A percentile compares a stretch with the other conserved stretches of the same genome.
Conservation (phyloP, 1,140 invertebrate genomes). For the Phymorhynchus buccinoides region DNA sequence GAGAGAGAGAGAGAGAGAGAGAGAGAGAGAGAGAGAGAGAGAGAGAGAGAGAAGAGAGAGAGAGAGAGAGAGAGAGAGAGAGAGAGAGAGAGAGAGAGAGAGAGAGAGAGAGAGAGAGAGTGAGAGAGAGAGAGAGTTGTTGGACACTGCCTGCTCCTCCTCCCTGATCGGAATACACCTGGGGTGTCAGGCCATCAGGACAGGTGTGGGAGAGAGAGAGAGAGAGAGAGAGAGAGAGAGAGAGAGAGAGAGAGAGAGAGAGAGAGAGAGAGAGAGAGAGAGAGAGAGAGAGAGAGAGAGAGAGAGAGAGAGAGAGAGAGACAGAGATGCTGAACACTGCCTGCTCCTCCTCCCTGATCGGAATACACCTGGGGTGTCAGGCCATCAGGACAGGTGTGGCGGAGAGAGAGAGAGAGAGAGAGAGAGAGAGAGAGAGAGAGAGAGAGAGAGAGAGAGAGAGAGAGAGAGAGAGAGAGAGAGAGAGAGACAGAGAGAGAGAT, state of each 20-base stretch:
- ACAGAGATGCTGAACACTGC: constrained; percentile 52
- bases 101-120: too few relatives aligned
- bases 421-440: not conserved
- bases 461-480: not conserved
- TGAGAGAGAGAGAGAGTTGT: not conserved
- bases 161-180: constrained; percentile 53
- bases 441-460: not conserved
- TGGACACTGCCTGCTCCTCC: constrained; percentile 62
- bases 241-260: not conserved
- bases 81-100: too few relatives aligned
- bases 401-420: too few relatives aligned
- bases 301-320: not conserved
- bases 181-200: constrained; percentile 43
- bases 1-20: too few relatives aligned
- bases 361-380: constrained; percentile 48
- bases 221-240: not conserved
- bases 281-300: too few relatives aligned
- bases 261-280: not conserved
- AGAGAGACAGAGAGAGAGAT: too few relatives aligned
- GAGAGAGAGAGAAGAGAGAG: too few relatives aligned
- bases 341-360: constrained; percentile 57
- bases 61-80: too few relatives aligned
- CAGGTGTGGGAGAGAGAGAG: constrained; percentile 34
- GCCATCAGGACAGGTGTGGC: constrained; percentile 45
- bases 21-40: too few relatives aligned